phyloP scores from a whole-genome alignment of 2,888 invertebrate species.

The Deladenus siricidicola region DNA sequence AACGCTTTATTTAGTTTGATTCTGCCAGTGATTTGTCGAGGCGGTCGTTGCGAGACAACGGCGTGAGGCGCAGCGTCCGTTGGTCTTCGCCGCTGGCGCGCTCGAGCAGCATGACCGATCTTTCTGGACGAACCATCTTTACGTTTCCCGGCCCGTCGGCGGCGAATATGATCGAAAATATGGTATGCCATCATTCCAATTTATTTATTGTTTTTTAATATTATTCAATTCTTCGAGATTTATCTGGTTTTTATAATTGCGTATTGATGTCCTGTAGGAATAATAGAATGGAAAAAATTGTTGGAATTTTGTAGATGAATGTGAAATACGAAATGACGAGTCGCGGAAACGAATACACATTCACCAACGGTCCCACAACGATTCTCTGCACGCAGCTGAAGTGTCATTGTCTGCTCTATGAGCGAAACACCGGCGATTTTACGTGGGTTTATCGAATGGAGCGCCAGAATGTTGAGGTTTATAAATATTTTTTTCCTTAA shows the following conservation, averaged over 20 bases:
- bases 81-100: background rate
- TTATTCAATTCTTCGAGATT: background rate
- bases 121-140: background rate
- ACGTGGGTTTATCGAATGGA: too few relatives aligned
- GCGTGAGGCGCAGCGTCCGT: too few relatives aligned
- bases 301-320: background rate
- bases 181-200: background rate
- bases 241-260: background rate
- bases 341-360: background rate
- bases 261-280: background rate
- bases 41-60: too few relatives aligned
- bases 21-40: too few relatives aligned
- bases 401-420: background rate
- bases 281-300: too few relatives aligned
- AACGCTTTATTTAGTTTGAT: too few relatives aligned
- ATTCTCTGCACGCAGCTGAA: background rate
- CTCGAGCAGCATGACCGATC: background rate
- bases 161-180: background rate
- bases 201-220: background rate
- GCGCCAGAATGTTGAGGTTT: too few relatives aligned
- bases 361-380: background rate
- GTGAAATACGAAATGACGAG: background rate
- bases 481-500: too few relatives aligned
- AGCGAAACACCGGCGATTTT: background rate
- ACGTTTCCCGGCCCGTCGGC: background rate